phyloP scores from a whole-genome alignment of 2,888 invertebrate genomes.

The Drosophila austrosaltans region DNA sequence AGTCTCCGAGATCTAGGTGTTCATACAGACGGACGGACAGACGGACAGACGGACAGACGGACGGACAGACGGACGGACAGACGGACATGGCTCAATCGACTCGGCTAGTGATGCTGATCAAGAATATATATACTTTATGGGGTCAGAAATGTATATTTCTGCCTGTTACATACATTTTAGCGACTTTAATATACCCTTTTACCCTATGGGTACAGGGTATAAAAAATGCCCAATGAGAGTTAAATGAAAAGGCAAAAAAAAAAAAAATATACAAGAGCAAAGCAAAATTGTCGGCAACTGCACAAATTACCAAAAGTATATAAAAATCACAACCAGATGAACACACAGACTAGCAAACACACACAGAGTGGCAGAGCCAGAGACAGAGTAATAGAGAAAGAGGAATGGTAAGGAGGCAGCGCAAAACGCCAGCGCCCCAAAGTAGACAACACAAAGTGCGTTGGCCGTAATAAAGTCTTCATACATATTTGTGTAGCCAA shows the following conservation, averaged over 20 bases:
- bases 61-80: too few relatives aligned
- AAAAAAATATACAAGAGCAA: conserved; percentile 18
- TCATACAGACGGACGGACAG: too few relatives aligned
- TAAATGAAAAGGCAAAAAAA: conserved; percentile 17
- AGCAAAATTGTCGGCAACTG: conserved; percentile 29
- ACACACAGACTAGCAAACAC: conserved; percentile 6
- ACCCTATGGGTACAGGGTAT: too few relatives aligned
- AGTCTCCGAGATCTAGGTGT: too few relatives aligned
- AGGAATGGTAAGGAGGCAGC: neutral
- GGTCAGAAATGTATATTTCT: too few relatives aligned
- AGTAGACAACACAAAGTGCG: conserved; percentile 36
- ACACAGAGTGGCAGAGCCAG: neutral
- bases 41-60: too few relatives aligned
- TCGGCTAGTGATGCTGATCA: too few relatives aligned
- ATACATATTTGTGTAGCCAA: conserved; percentile 46
- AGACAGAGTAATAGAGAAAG: neutral
- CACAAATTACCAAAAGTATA: conserved; percentile 49
- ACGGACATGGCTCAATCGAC: too few relatives aligned
- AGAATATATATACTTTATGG: too few relatives aligned
- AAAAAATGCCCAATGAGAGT: conserved; percentile 14
- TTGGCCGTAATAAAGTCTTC: conserved; percentile 49
- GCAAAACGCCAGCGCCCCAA: conserved; percentile 4
- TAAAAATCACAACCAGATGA: conserved; percentile 37
- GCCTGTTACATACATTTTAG: too few relatives aligned
- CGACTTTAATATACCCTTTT: too few relatives aligned